Evolutionary conservation across 2,113 vertebrate genomes (phyloP).

Genomic region (Tetraodon nigroviridis): DNA sequence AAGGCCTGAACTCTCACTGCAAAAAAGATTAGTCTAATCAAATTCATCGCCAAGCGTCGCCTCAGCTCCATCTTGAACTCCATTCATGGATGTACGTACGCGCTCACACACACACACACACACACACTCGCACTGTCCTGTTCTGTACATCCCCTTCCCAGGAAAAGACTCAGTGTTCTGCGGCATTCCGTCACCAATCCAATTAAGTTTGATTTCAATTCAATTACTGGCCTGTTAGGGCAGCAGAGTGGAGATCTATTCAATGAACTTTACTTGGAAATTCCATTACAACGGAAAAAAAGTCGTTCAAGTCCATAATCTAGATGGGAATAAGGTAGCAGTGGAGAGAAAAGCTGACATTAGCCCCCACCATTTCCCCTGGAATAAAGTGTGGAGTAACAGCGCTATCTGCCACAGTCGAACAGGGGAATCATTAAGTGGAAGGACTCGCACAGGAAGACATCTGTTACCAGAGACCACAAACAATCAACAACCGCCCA

Average conservation of each 20-base stretch:
- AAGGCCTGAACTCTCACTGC: slow-evolving; percentile 35
- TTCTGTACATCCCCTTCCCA: slow-evolving; percentile 40
- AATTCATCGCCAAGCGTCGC: slow-evolving; percentile 39
- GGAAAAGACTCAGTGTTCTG: slow-evolving; percentile 56
- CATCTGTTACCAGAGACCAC: slow-evolving; percentile 67
- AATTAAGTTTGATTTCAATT: slow-evolving; percentile 71
- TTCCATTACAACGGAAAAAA: slow-evolving; percentile 60
- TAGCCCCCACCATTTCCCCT: slow-evolving; percentile 28
- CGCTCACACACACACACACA: slow-evolving; percentile 16
- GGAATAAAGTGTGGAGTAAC: slow-evolving; percentile 38
- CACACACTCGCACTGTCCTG: slow-evolving; percentile 27
- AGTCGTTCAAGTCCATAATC: slow-evolving; percentile 53
- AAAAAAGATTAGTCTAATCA: slow-evolving; percentile 57
- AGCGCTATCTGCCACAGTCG: slow-evolving; percentile 26
- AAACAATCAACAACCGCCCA: slow-evolving; percentile 65
- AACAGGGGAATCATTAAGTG: slow-evolving; percentile 45
- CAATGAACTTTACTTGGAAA: slow-evolving; percentile 67
- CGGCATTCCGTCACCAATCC: slow-evolving; percentile 66
- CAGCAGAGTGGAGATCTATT: slow-evolving; percentile 57
- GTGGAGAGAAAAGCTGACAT: slow-evolving; percentile 25
- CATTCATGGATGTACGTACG: slow-evolving; percentile 22
- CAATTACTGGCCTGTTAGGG: slow-evolving; percentile 60
- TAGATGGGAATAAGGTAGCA: slow-evolving; percentile 27
- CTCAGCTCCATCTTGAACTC: slow-evolving; percentile 30
- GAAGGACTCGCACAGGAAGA: slow-evolving; percentile 64